phyloP scores from a whole-genome alignment of 1,140 invertebrate genomes.

The Orchestia grillus region DNA sequence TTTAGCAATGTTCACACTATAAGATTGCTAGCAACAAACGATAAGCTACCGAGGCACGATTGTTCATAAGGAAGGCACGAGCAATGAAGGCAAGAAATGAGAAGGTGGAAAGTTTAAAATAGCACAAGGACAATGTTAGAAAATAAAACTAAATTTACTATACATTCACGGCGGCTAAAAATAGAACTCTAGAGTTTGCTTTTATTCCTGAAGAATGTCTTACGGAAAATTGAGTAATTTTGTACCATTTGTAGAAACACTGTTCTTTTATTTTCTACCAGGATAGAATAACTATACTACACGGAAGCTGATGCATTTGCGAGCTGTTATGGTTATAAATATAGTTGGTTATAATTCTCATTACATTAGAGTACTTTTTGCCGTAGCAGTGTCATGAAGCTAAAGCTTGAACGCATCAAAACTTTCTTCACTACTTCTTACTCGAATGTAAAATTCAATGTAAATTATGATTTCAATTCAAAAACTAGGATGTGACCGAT shows the following conservation, averaged over 20 bases:
- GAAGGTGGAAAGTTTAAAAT: not conserved
- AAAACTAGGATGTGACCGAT: not conserved
- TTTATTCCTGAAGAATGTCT: no score
- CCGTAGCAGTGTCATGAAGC: not conserved
- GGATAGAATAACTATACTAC: not conserved
- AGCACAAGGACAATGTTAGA: not conserved
- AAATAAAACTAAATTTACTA: not conserved
- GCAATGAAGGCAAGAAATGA: not conserved
- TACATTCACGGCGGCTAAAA: not conserved
- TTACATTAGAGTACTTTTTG: not conserved
- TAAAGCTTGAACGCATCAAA: not conserved
- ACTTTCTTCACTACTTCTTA: not conserved
- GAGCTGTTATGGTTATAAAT: not conserved
- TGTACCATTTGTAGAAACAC: no score
- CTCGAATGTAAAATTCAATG: not conserved
- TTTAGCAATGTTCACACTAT: not conserved
- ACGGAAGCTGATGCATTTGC: not conserved
- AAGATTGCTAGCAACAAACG: not conserved
- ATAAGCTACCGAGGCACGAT: not conserved
- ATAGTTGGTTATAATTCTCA: not conserved
- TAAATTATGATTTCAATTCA: not conserved
- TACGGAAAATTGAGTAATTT: no score
- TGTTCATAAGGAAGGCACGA: not conserved
- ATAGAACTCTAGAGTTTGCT: no score
- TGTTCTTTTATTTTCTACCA: no score